Evolutionary conservation across 2,113 vertebrate genomes (phyloP), one percentile per base, ranked within the genome.

Genomic region (Mirounga angustirostris): DNA sequence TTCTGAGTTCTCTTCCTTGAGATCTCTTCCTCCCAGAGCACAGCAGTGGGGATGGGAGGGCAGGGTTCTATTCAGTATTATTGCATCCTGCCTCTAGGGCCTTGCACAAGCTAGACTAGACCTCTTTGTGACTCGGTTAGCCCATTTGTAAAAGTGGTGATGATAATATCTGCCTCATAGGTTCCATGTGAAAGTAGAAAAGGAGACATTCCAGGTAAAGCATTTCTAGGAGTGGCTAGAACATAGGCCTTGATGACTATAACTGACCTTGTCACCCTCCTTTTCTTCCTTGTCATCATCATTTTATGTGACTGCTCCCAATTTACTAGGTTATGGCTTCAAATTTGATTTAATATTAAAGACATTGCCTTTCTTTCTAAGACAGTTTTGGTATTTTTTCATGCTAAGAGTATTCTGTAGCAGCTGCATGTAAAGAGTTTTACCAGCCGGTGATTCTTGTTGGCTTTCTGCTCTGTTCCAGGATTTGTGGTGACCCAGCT

Each of bases 401-500:
- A 56, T 85, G 94, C 24, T 91, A 61, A 84, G 54, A 65, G 22
- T 46, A 61, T 92, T 78, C 43, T 93, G 18, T 94, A 91, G 79
- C 33, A 69, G 26, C 81, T 95, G 0, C 26, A 93, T 71, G 40
- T 84, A 63, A 59, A 91, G 40, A 36, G 5, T 67, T 96, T 92
- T 91, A 58, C 76, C 28, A 67, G 76, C 16, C 26, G 78, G 15
- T 94, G 5, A 97, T 40, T 81, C 24, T 46, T 93, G 1, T n/a
- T 96, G 30, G 71, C 95, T 74, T 71, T 94, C 96, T 73, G 73
- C 82, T 93, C 9, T 97, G 8, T 85, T 86, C 4, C 88, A 99
- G 99, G 99, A 73, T 99, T 99, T 98, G 99, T 99, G 54, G 99
- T 99, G 63, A 99, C 99, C 2, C 99, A 99, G 97, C 98, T 99